Evolutionary conservation across 1,140 invertebrate species (phyloP).

Genomic region (Cheumatopsyche charites): DNA sequence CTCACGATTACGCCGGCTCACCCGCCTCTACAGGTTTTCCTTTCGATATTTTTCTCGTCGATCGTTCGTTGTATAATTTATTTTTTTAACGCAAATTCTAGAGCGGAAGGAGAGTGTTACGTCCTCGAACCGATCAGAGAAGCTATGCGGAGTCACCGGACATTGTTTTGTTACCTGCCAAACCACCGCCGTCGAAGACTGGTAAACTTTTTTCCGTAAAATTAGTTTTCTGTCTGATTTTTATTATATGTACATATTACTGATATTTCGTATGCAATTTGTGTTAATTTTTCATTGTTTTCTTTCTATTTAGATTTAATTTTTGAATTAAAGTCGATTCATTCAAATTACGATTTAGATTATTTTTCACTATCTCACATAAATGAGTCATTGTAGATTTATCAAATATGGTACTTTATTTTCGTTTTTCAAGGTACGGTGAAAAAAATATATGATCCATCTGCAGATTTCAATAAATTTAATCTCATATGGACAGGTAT

Average conservation of each 20-base stretch:
- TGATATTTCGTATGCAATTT: neutral
- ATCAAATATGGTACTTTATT: neutral
- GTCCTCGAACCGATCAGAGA: conserved; percentile 77
- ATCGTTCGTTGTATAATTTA: too few species aligned
- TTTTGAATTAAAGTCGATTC: too few species aligned
- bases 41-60: too few species aligned
- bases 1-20: conserved; percentile 62
- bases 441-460: conserved; percentile 45
- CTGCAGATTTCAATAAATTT: conserved; percentile 46
- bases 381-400: neutral
- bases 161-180: conserved; percentile 64
- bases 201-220: conserved; percentile 23
- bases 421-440: conserved; percentile 44
- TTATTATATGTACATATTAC: neutral
- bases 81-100: conserved; percentile 46
- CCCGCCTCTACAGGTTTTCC: conserved; percentile 58
- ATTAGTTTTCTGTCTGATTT: neutral
- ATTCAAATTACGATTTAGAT: too few species aligned
- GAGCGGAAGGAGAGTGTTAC: conserved; percentile 71
- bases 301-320: too few species aligned
- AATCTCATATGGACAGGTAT: conserved; percentile 49
- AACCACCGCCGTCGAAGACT: conserved; percentile 54
- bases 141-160: conserved; percentile 75
- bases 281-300: neutral
- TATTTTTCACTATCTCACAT: too few species aligned